Percentiles rank a stretch among this genome's conserved stretches.
phyloP scores from a whole-genome alignment of 2,797 vertebrate species.

The Propithecus perrieri region DNA sequence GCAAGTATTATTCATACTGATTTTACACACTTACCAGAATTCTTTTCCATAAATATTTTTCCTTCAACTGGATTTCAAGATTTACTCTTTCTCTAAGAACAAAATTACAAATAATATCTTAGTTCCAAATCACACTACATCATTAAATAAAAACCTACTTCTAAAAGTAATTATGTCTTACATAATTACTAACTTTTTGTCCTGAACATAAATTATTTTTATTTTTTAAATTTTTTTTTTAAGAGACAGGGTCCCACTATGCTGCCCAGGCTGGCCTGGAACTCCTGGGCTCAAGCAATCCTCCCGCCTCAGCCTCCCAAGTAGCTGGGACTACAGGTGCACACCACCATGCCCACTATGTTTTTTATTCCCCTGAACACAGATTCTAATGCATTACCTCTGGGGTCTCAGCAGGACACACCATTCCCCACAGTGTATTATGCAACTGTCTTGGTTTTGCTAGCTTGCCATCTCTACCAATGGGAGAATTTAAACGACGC shows the following conservation, averaged over 20 bases:
- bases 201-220: background rate
- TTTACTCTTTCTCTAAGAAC: constrained; percentile 38
- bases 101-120: background rate
- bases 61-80: constrained; percentile 40
- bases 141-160: constrained; percentile 33
- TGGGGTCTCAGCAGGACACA: constrained; percentile 98
- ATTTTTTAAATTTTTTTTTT: background rate
- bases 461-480: constrained; percentile 97
- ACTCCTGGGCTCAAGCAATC: background rate
- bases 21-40: background rate
- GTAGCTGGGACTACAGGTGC: background rate
- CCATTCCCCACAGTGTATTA: constrained; percentile 99
- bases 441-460: constrained; percentile 98
- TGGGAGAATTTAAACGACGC: constrained; percentile 96
- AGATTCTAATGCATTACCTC: constrained; percentile 88
- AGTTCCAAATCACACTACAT: background rate
- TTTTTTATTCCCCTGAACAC: background rate
- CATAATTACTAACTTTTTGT: background rate
- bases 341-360: background rate
- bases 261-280: background rate
- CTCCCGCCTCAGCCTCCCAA: background rate
- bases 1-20: background rate
- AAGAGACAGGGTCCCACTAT: background rate
- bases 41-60: constrained; percentile 13
- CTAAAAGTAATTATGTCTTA: constrained; percentile 3